Conservation (phyloP, 2,113 vertebrate genomes). For the Conger conger region DNA sequence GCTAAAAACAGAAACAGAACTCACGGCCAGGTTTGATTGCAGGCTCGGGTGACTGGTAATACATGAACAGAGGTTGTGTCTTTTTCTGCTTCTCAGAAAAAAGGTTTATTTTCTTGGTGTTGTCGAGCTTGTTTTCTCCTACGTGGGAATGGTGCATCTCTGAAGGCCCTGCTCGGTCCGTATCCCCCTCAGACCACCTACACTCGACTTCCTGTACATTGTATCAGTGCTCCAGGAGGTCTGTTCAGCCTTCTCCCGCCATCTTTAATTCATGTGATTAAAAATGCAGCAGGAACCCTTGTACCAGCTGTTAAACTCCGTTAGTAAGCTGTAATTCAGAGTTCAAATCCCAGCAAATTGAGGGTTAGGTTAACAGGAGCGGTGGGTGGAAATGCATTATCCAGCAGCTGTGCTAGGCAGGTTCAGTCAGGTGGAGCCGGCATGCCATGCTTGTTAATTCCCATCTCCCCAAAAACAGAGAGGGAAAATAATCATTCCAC, state of each 20-base stretch:
- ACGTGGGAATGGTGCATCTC: background rate
- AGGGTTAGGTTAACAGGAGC: conserved; percentile 79
- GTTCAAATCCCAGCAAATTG: conserved; percentile 80
- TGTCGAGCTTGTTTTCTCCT: background rate
- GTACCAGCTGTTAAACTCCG: conserved; percentile 78
- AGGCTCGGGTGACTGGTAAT: background rate
- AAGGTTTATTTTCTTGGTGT: background rate
- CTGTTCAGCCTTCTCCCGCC: conserved; percentile 68
- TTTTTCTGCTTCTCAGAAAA: background rate
- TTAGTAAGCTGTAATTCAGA: conserved; percentile 77
- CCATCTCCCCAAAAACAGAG: conserved; percentile 17
- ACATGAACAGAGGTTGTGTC: background rate
- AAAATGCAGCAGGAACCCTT: conserved; percentile 80
- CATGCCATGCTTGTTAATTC: conserved; percentile 42
- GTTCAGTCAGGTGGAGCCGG: conserved; percentile 63
- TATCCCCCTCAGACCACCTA: conserved; percentile 50
- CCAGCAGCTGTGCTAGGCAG: conserved; percentile 60
- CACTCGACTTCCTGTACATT: conserved; percentile 67
- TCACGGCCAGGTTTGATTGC: background rate
- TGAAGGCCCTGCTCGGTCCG: background rate
- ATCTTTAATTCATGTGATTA: conserved; percentile 83
- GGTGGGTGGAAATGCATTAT: conserved; percentile 72
- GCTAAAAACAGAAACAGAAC: background rate
- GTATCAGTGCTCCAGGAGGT: conserved; percentile 62
- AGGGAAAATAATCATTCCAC: conserved; percentile 25